Evolutionary conservation across 2,797 vertebrate genomes (phyloP).

Genomic region (Spheniscus humboldti): DNA sequence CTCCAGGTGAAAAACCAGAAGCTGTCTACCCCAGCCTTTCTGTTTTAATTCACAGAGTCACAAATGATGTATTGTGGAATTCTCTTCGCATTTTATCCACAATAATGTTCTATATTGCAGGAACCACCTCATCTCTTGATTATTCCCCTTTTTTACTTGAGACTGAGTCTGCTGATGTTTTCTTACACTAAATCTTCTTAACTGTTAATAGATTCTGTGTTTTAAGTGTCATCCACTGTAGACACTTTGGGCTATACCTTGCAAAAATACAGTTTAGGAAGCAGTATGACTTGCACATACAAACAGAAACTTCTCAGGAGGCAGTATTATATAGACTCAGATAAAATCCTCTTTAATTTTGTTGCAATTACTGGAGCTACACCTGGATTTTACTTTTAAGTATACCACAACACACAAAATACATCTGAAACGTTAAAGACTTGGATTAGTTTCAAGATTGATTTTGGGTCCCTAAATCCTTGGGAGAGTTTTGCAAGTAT

Average conservation of each 20-base stretch:
- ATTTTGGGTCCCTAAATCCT: not conserved
- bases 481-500: not conserved
- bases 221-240: not conserved
- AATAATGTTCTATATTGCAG: not conserved
- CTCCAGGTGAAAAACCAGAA: not conserved
- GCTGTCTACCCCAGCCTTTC: not conserved
- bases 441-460: not conserved
- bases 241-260: not conserved
- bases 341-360: not conserved
- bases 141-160: not conserved
- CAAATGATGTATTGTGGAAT: not conserved
- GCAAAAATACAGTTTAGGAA: not conserved
- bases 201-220: not conserved
- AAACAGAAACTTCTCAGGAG: not conserved
- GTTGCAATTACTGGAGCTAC: not conserved
- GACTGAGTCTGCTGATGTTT: not conserved
- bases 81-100: not conserved
- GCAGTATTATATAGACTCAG: not conserved
- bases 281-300: not conserved
- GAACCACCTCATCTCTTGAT: not conserved
- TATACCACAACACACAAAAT: not conserved
- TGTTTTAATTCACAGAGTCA: not conserved
- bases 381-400: not conserved
- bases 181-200: not conserved
- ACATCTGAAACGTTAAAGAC: not conserved